Conservation (phyloP, 2,888 invertebrate species). For the Tipula helvola region DNA sequence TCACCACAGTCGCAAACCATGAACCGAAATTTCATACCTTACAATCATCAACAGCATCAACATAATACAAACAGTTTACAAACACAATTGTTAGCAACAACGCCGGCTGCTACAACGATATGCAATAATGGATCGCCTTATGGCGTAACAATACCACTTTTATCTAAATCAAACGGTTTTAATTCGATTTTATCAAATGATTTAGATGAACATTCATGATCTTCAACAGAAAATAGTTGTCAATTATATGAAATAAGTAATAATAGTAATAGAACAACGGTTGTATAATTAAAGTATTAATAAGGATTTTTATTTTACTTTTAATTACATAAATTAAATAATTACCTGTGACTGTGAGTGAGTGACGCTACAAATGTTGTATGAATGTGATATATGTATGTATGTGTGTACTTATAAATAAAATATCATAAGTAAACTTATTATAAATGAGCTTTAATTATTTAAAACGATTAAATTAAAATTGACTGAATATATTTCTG, state of each 20-base stretch:
- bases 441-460: background rate
- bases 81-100: background rate
- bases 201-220: background rate
- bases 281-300: background rate
- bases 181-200: background rate
- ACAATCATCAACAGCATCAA: background rate
- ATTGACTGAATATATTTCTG: background rate
- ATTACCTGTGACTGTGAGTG: too few species aligned
- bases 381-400: background rate
- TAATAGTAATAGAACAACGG: conserved; percentile 8
- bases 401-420: background rate
- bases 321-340: background rate
- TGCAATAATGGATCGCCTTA: background rate
- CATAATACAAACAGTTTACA: background rate
- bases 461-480: background rate
- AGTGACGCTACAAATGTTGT: background rate
- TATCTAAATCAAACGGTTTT: background rate
- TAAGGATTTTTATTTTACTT: background rate
- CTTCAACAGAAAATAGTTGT: background rate
- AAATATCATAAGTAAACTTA: background rate
- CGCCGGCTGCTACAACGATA: background rate
- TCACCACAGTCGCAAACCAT: background rate
- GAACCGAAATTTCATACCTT: background rate
- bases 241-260: conserved; percentile 4
- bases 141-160: conserved; percentile 4